Evolutionary conservation across 1,140 invertebrate genomes (phyloP), one percentile per base, ranked within the genome.

Genomic region (Nephila pilipes): DNA sequence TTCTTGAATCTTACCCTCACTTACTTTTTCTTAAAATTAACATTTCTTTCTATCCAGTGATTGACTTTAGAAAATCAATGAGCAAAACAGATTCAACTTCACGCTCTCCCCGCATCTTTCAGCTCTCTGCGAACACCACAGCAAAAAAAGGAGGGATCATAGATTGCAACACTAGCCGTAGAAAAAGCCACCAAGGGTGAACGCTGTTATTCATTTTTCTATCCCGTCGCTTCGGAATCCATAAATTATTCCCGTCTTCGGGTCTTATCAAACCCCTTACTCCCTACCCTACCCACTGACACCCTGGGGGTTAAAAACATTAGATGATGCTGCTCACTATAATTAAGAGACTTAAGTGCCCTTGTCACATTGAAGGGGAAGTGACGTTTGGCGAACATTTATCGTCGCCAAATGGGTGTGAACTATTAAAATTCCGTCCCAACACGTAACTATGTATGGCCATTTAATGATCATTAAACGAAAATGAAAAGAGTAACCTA

Each of bases 261-360:
- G 46, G 88, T 58, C 88, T 90, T 90, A 90, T 90, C 88, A 36
- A 57, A 57, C 38, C 88, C 88, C 75, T 79, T 79, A 57, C 55
- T 80, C 32, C 36, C 60, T n/a, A 3, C 88, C 69, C 69, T 6
- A 69, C 16, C 38, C 88, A 12, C 58, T 79, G 22, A 58, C 38
- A 32, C 69, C 75, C 69, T 63, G 58, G 36, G 88, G 75, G 55
- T 65, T 80, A 90, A 80, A 90, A 90, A 90, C 88, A 90, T 90
- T 80, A 90, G 88, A 65, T 16, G 69, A 29, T 60, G 81, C 81
- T 83, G 69, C 88, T 80, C 88, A 36, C 88, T 80, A 65, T 90
- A 90, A 90, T 90, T 90, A 90, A 90, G 88, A 80, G 75, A 58
- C 88, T 90, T 90, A 90, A 90, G 88, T 90, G 88, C 88, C 69